phyloP scores from a whole-genome alignment of 1,140 invertebrate genomes.

The Drosophila lowei region DNA sequence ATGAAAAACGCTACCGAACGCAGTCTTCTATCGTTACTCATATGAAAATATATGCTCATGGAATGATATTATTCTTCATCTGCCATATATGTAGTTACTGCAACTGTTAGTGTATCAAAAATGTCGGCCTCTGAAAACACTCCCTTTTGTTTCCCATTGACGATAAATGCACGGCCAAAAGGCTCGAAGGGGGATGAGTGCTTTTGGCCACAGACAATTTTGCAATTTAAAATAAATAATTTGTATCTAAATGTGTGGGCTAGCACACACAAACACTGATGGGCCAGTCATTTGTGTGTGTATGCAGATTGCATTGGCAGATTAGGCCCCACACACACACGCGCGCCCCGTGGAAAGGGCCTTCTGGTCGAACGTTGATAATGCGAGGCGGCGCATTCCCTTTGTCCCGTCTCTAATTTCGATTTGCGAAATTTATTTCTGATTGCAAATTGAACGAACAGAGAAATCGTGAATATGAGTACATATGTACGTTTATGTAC shows the following conservation, averaged over 20 bases:
- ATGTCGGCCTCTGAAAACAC: too few species aligned
- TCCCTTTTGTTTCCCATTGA: too few species aligned
- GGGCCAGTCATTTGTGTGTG: constrained; percentile 21
- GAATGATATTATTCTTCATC: too few species aligned
- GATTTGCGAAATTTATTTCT: constrained; percentile 72
- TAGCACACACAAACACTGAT: constrained; percentile 15
- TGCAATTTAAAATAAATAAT: constrained; percentile 80
- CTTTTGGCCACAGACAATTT: constrained; percentile 78
- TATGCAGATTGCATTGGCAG: constrained; percentile 65
- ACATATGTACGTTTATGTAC: too few species aligned
- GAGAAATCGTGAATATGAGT: background rate
- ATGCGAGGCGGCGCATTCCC: constrained; percentile 41
- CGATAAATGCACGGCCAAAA: constrained; percentile 42
- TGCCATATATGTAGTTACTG: too few species aligned
- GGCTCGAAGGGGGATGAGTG: constrained; percentile 48
- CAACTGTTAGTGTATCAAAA: too few species aligned
- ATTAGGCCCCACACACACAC: constrained; percentile 56
- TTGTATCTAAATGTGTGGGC: constrained; percentile 31
- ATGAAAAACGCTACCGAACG: too few species aligned
- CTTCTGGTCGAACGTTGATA: constrained; percentile 60
- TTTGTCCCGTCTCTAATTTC: constrained; percentile 70
- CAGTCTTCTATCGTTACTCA: too few species aligned
- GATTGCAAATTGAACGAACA: constrained; percentile 57
- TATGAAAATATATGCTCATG: too few species aligned
- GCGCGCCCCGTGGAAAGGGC: constrained; percentile 6